Evolutionary conservation across 2,888 invertebrate genomes (phyloP).

Genomic region (Elegia similella): DNA sequence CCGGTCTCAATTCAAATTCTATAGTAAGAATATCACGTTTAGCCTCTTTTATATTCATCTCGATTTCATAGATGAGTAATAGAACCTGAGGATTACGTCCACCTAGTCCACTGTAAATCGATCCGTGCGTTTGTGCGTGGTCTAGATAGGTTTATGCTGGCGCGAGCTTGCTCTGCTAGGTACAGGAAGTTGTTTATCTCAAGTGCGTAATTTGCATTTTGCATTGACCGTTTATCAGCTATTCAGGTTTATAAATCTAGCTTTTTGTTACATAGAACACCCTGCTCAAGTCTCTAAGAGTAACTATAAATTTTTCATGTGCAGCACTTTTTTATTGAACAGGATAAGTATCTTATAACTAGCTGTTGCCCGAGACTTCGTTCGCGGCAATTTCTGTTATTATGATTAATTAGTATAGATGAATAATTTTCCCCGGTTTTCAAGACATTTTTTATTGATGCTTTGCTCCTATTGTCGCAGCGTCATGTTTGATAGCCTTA

Average conservation of each 20-base stretch:
- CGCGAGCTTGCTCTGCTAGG: constrained; percentile 3
- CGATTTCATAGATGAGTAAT: neutral
- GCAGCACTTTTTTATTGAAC: too few species aligned
- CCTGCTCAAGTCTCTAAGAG: neutral
- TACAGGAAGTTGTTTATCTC: constrained; percentile 13
- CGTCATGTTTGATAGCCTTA: too few species aligned
- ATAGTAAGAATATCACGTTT: too few species aligned
- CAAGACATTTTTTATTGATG: too few species aligned
- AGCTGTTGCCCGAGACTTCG: too few species aligned
- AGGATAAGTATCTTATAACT: too few species aligned
- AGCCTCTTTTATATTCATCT: too few species aligned
- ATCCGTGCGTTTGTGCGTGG: neutral
- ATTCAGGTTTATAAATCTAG: neutral
- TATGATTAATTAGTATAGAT: too few species aligned
- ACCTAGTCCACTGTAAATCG: neutral
- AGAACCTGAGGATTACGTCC: neutral
- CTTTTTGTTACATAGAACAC: neutral
- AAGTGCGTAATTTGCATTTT: constrained; percentile 16
- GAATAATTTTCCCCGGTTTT: too few species aligned
- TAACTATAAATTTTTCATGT: neutral
- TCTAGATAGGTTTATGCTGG: constrained; percentile 6
- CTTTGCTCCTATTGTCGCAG: too few species aligned
- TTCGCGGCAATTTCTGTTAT: too few species aligned
- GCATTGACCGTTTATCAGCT: constrained; percentile 12
- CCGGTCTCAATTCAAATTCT: too few species aligned